Percentiles rank a stretch among this genome's conserved stretches.
phyloP scores from a whole-genome alignment of 1,140 invertebrate genomes.

The Plectrocnemia conspersa region DNA sequence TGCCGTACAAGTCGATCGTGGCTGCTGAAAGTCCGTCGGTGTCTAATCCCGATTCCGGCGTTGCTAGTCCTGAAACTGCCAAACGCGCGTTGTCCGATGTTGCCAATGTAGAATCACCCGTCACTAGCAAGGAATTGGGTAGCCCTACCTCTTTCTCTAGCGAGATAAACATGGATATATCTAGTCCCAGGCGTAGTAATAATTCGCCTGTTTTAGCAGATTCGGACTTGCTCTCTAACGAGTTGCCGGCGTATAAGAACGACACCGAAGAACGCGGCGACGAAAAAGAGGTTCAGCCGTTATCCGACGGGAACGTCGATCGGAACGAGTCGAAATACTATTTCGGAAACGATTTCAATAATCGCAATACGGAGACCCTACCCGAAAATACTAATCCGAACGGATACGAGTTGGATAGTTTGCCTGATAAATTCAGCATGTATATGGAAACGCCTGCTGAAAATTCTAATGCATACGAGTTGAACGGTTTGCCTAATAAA shows the following conservation, averaged over 20 bases:
- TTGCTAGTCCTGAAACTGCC: constrained; percentile 53
- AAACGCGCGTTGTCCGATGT: constrained; percentile 51
- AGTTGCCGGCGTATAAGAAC: too few species aligned
- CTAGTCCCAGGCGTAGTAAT: constrained; percentile 40
- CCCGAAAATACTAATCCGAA: too few species aligned
- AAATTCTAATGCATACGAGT: background rate
- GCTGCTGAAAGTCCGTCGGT: constrained; percentile 40
- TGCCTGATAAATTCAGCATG: too few species aligned
- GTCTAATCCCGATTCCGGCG: constrained; percentile 52
- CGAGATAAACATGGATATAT: constrained; percentile 53
- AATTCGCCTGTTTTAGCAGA: constrained; percentile 25
- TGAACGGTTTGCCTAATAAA: constrained; percentile 2
- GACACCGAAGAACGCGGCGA: too few species aligned
- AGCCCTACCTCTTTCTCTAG: constrained; percentile 52
- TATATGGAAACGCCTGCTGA: too few species aligned
- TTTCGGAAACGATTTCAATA: too few species aligned
- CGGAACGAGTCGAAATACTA: too few species aligned
- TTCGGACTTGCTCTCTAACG: background rate
- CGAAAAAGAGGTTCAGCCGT: too few species aligned
- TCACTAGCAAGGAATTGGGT: constrained; percentile 45
- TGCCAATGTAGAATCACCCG: constrained; percentile 47
- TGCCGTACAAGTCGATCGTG: constrained; percentile 45
- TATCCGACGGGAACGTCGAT: too few species aligned
- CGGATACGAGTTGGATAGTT: too few species aligned
- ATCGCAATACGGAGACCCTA: too few species aligned